Evolutionary conservation across 2,888 invertebrate species (phyloP).

Genomic region (Kuschelorhynchus macadamiae): DNA sequence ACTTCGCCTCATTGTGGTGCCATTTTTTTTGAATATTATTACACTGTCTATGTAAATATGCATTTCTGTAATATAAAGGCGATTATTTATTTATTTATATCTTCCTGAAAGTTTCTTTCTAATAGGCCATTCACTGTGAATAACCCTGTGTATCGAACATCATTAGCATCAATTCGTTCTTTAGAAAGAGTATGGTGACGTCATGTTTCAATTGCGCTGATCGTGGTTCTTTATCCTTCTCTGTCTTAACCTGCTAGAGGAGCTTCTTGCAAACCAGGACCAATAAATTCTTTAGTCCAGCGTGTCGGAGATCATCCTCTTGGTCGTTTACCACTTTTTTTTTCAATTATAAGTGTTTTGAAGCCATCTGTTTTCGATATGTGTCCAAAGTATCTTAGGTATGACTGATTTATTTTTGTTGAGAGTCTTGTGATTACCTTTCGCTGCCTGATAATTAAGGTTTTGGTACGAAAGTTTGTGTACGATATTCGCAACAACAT

Average conservation of each 20-base stretch:
- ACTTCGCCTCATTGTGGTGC: too few species aligned
- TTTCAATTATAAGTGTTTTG: background rate
- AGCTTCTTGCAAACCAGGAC: conserved; percentile 9
- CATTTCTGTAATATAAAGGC: too few species aligned
- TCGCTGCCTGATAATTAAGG: background rate
- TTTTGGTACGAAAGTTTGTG: background rate
- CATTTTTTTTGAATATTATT: too few species aligned
- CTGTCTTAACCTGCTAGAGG: conserved; percentile 14
- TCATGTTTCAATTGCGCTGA: conserved; percentile 15
- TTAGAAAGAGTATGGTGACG: too few species aligned
- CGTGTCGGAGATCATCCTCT: conserved; percentile 17
- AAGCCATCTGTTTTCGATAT: conserved; percentile 17
- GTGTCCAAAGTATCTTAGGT: conserved; percentile 23
- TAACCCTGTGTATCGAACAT: too few species aligned
- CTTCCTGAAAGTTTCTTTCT: too few species aligned
- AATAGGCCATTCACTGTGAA: too few species aligned
- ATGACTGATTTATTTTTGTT: conserved; percentile 15
- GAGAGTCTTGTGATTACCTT: too few species aligned
- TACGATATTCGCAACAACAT: conserved; percentile 2
- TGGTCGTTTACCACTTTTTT: conserved; percentile 20
- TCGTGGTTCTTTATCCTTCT: conserved; percentile 24
- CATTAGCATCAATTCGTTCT: too few species aligned
- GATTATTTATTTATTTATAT: too few species aligned
- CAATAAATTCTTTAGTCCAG: conserved; percentile 25
- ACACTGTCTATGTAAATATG: too few species aligned